Evolutionary conservation across 2,113 vertebrate species (phyloP).

Genomic region (Etheostoma spectabile): DNA sequence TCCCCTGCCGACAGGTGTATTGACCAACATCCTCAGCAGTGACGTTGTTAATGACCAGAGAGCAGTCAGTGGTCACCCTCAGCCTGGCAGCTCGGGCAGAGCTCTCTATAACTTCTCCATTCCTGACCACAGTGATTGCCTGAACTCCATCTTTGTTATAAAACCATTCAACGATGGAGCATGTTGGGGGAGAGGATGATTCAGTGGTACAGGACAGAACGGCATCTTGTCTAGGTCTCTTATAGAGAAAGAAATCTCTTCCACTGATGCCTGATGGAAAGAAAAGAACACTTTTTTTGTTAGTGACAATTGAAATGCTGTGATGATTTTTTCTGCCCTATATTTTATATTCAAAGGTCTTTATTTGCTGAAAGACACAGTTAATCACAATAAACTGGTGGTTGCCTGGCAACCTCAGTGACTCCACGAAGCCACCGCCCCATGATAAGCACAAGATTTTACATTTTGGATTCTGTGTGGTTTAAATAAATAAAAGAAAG

Average conservation of each 20-base stretch:
- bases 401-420: no score
- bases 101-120: accelerated
- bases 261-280: neutral
- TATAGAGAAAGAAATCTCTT: accelerated
- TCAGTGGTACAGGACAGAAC: neutral
- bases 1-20: neutral
- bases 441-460: no score
- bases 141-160: accelerated
- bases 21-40: constrained; percentile 22
- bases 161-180: neutral
- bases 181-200: neutral
- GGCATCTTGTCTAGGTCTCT: neutral
- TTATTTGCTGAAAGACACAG: no score
- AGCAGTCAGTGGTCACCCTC: constrained; percentile 15
- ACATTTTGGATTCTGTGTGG: no score
- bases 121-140: accelerated
- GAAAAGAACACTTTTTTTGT: neutral
- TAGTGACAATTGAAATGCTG: neutral
- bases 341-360: no score
- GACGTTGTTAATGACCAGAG: constrained; percentile 40
- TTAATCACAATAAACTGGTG: no score
- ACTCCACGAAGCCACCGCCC: no score
- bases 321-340: no score
- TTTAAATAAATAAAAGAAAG: no score
- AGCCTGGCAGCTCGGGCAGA: neutral